Evolutionary conservation across 2,888 invertebrate genomes (phyloP).

Genomic region (Microctonus brassicae): DNA sequence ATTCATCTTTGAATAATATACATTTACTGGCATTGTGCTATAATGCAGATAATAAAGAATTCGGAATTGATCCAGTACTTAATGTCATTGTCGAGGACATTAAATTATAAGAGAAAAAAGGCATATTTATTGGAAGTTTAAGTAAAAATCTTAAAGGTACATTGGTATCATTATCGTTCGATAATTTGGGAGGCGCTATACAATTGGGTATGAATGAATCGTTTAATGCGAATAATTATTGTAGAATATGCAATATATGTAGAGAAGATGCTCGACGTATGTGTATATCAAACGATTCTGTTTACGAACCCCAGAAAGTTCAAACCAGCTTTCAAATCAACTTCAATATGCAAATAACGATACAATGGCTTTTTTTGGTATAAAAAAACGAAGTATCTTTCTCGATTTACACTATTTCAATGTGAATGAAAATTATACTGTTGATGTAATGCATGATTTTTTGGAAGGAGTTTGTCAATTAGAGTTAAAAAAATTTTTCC

Average conservation of each 20-base stretch:
- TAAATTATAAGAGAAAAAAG: constrained; percentile 34
- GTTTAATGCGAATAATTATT: constrained; percentile 43
- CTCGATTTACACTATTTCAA: neutral
- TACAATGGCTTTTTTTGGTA: constrained; percentile 22
- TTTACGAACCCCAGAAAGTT: constrained; percentile 33
- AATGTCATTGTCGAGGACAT: too few species aligned
- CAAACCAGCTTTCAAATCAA: constrained; percentile 9
- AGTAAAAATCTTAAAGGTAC: constrained; percentile 34
- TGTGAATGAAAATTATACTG: too few species aligned
- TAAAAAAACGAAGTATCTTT: constrained; percentile 11
- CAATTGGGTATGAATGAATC: constrained; percentile 43
- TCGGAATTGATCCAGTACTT: too few species aligned
- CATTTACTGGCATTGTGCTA: too few species aligned
- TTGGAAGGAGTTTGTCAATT: too few species aligned
- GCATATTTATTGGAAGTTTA: constrained; percentile 27
- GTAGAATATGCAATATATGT: constrained; percentile 42
- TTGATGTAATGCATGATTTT: too few species aligned
- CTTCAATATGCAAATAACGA: constrained; percentile 2
- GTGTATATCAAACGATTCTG: constrained; percentile 15
- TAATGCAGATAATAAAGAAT: too few species aligned
- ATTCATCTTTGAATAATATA: too few species aligned
- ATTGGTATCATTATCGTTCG: constrained; percentile 25
- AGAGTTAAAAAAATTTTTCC: too few species aligned
- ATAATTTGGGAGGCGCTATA: constrained; percentile 34
- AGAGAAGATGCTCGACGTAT: constrained; percentile 36